A percentile compares a stretch with the other conserved stretches of the same genome.
Conservation (phyloP, 2,113 vertebrate species). For the Trachemys scripta region DNA sequence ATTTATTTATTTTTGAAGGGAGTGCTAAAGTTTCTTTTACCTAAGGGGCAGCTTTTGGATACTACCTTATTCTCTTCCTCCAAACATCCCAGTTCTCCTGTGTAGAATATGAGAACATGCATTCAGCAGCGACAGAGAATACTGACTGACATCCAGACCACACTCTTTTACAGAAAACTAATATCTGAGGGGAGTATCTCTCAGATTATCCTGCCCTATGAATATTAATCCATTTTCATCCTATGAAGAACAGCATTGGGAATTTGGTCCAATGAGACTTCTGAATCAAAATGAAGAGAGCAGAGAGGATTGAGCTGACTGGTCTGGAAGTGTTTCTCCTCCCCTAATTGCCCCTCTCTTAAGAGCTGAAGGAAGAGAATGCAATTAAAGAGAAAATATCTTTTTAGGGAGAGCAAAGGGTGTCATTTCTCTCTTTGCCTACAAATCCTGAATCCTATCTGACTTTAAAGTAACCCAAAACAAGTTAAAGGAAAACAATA, state of each 20-base stretch:
- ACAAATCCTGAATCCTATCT: not conserved
- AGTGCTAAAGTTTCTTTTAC: not conserved
- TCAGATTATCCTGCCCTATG: not conserved
- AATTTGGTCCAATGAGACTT: not conserved
- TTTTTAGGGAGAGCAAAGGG: not conserved
- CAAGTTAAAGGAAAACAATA: not conserved
- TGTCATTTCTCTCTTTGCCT: not conserved
- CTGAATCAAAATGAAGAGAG: not conserved
- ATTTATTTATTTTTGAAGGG: conserved; percentile 42
- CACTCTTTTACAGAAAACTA: not conserved
- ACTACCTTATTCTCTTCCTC: conserved; percentile 1
- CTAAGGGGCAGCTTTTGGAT: conserved; percentile 2
- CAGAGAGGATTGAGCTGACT: not conserved
- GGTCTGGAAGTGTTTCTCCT: not conserved
- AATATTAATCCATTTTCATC: not conserved
- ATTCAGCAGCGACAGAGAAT: not conserved
- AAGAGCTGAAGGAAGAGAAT: not conserved
- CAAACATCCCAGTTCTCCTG: not conserved
- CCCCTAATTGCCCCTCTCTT: not conserved
- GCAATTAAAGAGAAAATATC: not conserved
- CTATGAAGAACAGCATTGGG: not conserved
- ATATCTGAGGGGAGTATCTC: not conserved
- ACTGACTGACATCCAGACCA: not conserved
- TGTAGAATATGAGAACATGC: not conserved
- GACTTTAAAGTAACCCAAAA: not conserved